Base-by-base conservation (phyloP, 1,140 invertebrate genomes). In the Drosophila sp. region DNA sequence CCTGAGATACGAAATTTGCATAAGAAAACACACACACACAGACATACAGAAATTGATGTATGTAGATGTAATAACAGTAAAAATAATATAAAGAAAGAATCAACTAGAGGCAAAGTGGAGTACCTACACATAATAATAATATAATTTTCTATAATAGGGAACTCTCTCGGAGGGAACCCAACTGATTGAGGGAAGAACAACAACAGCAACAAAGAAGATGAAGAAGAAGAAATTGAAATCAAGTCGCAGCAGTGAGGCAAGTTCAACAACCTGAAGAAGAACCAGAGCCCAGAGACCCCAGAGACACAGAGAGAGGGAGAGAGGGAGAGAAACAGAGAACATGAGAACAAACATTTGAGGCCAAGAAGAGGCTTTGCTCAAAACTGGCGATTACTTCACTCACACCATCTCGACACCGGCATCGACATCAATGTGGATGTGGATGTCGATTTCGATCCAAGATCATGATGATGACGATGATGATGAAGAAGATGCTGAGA, bases 131-230 rank as follows among this genome's bases (percentile, higher is more conserved):
- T 87, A 87, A 82, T 86, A 86, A 87, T 86, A 87, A 83, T 83
- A 87, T 86, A 87, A 87, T 86, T 86, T 86, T 87, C 82, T 87
- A 83, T 86, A 86, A 87, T 83, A 86, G 79, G 55, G 56, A 58
- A 60, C 33, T 38, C 35, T 38, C 35, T 61, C 4, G 55, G 44
- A 41, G 33, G 41, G 54, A 10, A 62, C 58, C 35, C 54, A 29
- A 77, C 72, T 65, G 66, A 76, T 68, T 66, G 70, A 82, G 71
- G 71, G 47, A 81, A 70, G 65, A 66, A 86, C 54, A 74, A 62
- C 58, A 63, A 62, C 70, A 69, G 41, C 72, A 76, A 68, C 71
- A 68, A 71, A 57, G 74, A 71, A 60, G 77, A 76, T 35, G 35
- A 68, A 35, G 66, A 73, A 77, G 64, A 79, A 77, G 65, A 79